Evolutionary conservation across 1,140 invertebrate genomes (phyloP), one percentile per base, ranked within the genome.

Genomic region (Calosoma granatense): DNA sequence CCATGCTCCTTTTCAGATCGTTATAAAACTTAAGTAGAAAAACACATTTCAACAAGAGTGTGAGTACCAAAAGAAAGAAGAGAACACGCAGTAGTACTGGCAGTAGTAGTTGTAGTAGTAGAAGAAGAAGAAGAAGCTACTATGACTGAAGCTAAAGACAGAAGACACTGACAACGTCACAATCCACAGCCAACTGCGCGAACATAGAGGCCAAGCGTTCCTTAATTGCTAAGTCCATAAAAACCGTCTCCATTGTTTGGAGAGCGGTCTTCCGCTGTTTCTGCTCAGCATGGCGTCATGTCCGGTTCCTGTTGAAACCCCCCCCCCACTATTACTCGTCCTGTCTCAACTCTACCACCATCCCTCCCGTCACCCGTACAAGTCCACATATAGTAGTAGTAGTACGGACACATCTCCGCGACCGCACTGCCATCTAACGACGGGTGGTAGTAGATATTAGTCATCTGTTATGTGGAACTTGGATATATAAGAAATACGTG

Each of bases 221-320:
- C 17, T 17, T 47, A 47, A 47, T 47, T 47, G 41, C 41, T 47
- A 47, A 47, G 6, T 47, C 41, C 17, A 47, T 47, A 47, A 47
- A 47, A 47, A 47, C 41, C 41, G 41, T 47, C 41, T 54, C 69
- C 60, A 71, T 71, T 71, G 70, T 71, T 68, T 71, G 65, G 63
- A 70, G 63, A 70, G 66, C 66, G 69, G 64, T 70, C 69, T 69
- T 70, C 68, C 70, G 70, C 65, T 67, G 64, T 71, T 69, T 68
- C 64, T 67, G 63, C 68, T 71, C 68, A 65, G 68, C 66, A 66
- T 70, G 70, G 70, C 68, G 70, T 71, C 70, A 71, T 71, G 70
- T 71, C 70, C 70, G 70, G 65, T 71, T 71, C 69, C 69, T 63
- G 60, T 56, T 22, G 39, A 54, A 17, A 59, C 60, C 22, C 36